A percentile compares a stretch with the other conserved stretches of the same genome.
phyloP scores from a whole-genome alignment of 37 sponge, comb jelly and placozoan genomes.

The Chondrosia reniformis region DNA sequence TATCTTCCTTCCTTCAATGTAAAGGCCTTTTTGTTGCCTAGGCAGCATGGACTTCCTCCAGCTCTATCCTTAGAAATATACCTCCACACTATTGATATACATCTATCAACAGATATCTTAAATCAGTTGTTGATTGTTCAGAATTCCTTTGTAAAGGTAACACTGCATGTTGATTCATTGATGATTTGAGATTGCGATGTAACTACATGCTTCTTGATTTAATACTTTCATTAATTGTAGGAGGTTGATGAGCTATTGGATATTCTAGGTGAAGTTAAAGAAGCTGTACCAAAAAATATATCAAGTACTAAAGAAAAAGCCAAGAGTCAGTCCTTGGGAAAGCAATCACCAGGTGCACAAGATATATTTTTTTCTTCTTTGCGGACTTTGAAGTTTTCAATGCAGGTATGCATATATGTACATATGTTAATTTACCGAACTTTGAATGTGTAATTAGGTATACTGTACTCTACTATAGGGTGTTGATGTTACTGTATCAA shows the following conservation, averaged over 20 bases:
- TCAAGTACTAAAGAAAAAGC: neutral
- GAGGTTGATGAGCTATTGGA: slow-evolving; percentile 6
- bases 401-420: neutral
- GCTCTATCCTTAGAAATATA: slow-evolving; percentile 26
- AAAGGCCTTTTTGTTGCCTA: slow-evolving; percentile 18
- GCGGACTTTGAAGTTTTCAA: neutral
- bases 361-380: neutral
- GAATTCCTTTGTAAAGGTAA: slow-evolving; percentile 70
- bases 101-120: slow-evolving; percentile 66
- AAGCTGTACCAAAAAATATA: neutral
- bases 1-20: slow-evolving; percentile 45
- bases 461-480: neutral
- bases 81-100: slow-evolving; percentile 55
- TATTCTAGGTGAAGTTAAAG: slow-evolving; percentile 6
- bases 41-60: slow-evolving; percentile 16
- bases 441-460: neutral
- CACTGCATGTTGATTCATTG: neutral
- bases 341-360: neutral
- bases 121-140: slow-evolving; percentile 74
- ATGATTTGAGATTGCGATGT: too few species aligned
- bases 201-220: neutral
- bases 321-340: neutral
- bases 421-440: neutral
- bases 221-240: neutral
- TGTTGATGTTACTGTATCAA: slow-evolving; percentile 57